phyloP scores from a whole-genome alignment of 2,888 invertebrate genomes.

The Lepas anatifera region DNA sequence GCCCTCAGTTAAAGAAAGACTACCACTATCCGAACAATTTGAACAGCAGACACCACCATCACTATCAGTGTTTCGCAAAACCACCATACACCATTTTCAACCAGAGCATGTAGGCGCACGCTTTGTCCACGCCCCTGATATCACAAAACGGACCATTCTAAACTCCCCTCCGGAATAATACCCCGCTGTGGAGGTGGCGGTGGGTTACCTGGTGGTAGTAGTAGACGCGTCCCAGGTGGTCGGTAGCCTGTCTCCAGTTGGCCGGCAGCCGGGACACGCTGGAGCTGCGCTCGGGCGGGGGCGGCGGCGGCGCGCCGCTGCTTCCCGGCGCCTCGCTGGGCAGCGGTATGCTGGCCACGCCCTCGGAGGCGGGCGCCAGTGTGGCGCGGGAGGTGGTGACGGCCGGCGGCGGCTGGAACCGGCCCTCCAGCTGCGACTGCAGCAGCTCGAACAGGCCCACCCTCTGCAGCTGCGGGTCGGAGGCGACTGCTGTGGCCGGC shows the following conservation, averaged over 20 bases:
- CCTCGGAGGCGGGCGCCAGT: background rate
- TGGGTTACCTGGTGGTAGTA: constrained; percentile 57
- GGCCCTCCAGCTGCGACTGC: background rate
- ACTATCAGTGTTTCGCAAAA: too few species aligned
- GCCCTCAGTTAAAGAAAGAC: too few species aligned
- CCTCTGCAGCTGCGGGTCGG: background rate
- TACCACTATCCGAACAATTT: too few species aligned
- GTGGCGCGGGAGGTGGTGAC: too few species aligned
- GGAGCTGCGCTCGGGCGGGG: constrained; percentile 26
- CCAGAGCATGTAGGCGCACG: too few species aligned
- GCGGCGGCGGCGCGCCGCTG: constrained; percentile 17
- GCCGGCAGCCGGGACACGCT: constrained; percentile 50
- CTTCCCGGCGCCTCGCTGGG: constrained; percentile 16
- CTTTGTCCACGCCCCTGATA: too few species aligned
- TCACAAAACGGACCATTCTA: too few species aligned
- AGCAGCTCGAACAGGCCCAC: constrained; percentile 10
- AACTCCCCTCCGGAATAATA: too few species aligned
- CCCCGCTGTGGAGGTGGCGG: too few species aligned
- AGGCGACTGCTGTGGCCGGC: background rate
- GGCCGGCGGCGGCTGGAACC: too few species aligned
- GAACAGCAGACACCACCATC: too few species aligned
- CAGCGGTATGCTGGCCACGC: constrained; percentile 14
- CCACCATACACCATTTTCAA: too few species aligned
- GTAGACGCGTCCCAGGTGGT: constrained; percentile 69
- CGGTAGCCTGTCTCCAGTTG: constrained; percentile 75